A percentile compares a stretch with the other conserved stretches of the same genome.
Evolutionary conservation across 92 coral and sea anemone genomes (phyloP).

Genomic region (Palythoa caribaeorum): DNA sequence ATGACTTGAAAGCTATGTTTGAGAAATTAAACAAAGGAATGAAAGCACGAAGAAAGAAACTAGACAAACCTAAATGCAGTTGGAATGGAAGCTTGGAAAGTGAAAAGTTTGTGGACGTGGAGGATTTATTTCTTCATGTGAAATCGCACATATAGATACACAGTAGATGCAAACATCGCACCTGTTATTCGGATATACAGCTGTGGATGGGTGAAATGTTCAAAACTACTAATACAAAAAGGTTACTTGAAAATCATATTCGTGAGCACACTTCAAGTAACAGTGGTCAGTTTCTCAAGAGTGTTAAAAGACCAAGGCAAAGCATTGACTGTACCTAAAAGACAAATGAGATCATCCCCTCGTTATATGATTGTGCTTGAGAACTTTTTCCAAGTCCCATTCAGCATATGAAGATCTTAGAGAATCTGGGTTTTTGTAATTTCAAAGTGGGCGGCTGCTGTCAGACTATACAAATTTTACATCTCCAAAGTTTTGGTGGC

Average conservation of each 20-base stretch:
- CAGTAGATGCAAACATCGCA: conserved; percentile 23
- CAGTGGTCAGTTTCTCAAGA: conserved; percentile 50
- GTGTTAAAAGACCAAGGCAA: conserved; percentile 70
- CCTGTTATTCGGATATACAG: conserved; percentile 44
- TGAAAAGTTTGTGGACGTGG: conserved; percentile 44
- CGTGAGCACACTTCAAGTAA: conserved; percentile 59
- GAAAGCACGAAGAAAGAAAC: conserved; percentile 34
- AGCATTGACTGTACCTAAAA: conserved; percentile 56
- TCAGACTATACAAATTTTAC: conserved; percentile 68
- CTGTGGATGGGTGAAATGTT: conserved; percentile 54
- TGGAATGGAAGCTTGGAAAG: too few relatives aligned
- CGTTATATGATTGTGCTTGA: conserved; percentile 55
- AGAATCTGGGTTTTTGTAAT: conserved; percentile 52
- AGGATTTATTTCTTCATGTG: conserved; percentile 45
- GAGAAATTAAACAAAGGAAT: conserved; percentile 38
- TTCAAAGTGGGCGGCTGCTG: conserved; percentile 67
- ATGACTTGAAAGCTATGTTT: conserved; percentile 55
- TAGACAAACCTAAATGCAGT: conserved; percentile 51
- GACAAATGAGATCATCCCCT: conserved; percentile 73
- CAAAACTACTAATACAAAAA: conserved; percentile 49
- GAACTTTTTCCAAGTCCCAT: conserved; percentile 52
- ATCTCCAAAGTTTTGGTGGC: conserved; percentile 66
- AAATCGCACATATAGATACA: conserved; percentile 34
- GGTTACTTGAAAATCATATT: conserved; percentile 57
- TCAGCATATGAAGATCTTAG: conserved; percentile 49